Evolutionary conservation across 92 coral and sea anemone genomes (phyloP).

Genomic region (Palythoa heliodiscus): DNA sequence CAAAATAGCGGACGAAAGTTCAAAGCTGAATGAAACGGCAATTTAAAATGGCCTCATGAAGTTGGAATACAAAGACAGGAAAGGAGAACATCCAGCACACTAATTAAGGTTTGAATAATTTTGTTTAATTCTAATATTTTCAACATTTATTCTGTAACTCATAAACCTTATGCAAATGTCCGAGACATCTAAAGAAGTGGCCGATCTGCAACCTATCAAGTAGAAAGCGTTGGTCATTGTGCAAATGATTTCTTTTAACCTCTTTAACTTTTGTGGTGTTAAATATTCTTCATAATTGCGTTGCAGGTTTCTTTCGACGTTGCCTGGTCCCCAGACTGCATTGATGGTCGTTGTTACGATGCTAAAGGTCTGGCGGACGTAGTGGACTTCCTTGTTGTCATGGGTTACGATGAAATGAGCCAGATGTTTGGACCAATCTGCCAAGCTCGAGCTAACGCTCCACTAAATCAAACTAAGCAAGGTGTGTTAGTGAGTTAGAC

Average conservation of each 20-base stretch:
- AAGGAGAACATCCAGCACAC: no score
- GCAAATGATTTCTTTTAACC: background rate
- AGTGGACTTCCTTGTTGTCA: constrained; percentile 88
- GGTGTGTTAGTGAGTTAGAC: constrained; percentile 50
- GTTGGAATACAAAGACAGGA: background rate
- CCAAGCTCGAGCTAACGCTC: constrained; percentile 90
- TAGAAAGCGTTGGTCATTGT: background rate
- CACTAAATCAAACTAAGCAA: constrained; percentile 76
- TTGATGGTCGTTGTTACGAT: constrained; percentile 97
- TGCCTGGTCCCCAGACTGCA: constrained; percentile 97
- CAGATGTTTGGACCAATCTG: constrained; percentile 88
- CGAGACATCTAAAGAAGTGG: no score
- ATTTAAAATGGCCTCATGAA: no score
- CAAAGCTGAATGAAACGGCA: no score
- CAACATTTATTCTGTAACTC: no score
- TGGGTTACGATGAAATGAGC: constrained; percentile 98
- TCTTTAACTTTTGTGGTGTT: background rate
- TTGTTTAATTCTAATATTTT: no score
- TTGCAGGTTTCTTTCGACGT: constrained; percentile 94
- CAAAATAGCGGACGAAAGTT: no score
- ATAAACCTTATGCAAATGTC: no score
- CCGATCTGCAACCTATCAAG: no score
- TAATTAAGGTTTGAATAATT: no score
- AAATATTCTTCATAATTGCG: background rate
- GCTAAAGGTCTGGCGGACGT: constrained; percentile 80